phyloP scores from a whole-genome alignment of 53 echinoderm and acorn worm genomes.

The Astropecten irregularis region DNA sequence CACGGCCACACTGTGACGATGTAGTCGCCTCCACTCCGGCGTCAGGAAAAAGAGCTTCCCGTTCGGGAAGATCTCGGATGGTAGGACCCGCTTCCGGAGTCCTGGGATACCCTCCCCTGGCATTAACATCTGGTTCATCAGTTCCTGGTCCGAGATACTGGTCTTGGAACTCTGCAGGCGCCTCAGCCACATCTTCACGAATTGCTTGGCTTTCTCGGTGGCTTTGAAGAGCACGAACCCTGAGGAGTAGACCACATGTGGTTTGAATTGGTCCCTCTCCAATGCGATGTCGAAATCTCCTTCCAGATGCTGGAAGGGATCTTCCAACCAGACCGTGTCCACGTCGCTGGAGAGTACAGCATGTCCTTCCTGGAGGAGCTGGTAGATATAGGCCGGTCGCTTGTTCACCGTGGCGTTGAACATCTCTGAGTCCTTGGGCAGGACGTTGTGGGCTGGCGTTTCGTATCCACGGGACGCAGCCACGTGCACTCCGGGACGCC shows the following conservation, averaged over 20 bases:
- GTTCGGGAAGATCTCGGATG: slow-evolving; percentile 53
- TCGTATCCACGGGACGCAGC: not conserved
- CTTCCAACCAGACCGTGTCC: slow-evolving; percentile 67
- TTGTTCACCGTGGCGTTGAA: slow-evolving; percentile 70
- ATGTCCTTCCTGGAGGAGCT: slow-evolving; percentile 46
- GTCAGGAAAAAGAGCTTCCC: slow-evolving; percentile 62
- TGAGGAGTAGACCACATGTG: slow-evolving; percentile 8
- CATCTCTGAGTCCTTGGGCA: slow-evolving; percentile 50
- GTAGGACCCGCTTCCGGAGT: slow-evolving; percentile 47
- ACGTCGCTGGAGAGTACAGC: slow-evolving; percentile 74
- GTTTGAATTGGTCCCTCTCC: slow-evolving; percentile 42
- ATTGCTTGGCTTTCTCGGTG: slow-evolving; percentile 27
- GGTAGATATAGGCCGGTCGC: slow-evolving; percentile 63
- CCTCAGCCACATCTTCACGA: slow-evolving; percentile 63
- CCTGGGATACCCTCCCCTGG: not conserved
- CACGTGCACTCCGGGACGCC: slow-evolving; percentile 50
- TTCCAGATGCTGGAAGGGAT: slow-evolving; percentile 55
- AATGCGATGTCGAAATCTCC: slow-evolving; percentile 66
- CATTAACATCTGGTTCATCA: slow-evolving; percentile 58
- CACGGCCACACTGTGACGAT: slow-evolving; percentile 43
- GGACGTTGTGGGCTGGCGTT: slow-evolving; percentile 22
- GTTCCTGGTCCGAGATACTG: slow-evolving; percentile 60
- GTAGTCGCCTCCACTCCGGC: slow-evolving; percentile 48
- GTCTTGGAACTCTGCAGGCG: slow-evolving; percentile 24
- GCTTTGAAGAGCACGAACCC: slow-evolving; percentile 68